Base-by-base conservation (phyloP, 1,140 invertebrate genomes). In the Neelides sp. region DNA sequence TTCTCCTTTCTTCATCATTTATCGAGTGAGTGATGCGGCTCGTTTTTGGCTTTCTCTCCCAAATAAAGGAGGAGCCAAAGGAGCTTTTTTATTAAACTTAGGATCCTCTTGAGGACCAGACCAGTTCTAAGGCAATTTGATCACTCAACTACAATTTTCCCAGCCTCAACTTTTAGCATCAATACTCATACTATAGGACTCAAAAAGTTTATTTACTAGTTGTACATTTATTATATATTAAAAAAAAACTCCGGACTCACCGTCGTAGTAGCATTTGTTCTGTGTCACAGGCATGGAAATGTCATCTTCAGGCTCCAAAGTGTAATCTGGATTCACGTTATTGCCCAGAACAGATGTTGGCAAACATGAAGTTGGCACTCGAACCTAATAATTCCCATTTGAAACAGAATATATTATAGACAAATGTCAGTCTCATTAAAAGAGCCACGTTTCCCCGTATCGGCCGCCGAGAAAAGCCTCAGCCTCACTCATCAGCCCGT, bases 351-450 rank as follows among this genome's bases (percentile, higher is more conserved):
- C 23, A 17, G 52, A 36, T n/a, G 50, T 50, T 4, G 80, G 77
- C 32, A 83, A 69, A 61, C 83, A 86, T 32, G 74, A 74, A 1
- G 72, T 64, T 0, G 83, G 83, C 40, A 85, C 76, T 22, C 52
- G 59, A 17, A 71, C 59, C 69, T 71, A 41, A 44, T 40, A 13
- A 17, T 12, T 30, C 10, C 5, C 13, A 13, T 19, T 13, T 10
- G 41, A 43, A 43, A 26, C 10, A 43, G 20, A 39, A 39, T 39
- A 39, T 15, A 3, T 26, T 2, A 44, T 2, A 27, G 22, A 1
- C 23, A 10, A 2, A 22, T 19, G 27, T 41, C 10, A 26, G 13
- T 12, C 10, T 15, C 43, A 13, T 48, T 13, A 43, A 12, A 48
- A 44, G 10, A 43, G 34, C 1, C 12, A 24, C 12, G n/a, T 10